Conservation (phyloP, 2,797 vertebrate species). For the Amphiprion clarkii region DNA sequence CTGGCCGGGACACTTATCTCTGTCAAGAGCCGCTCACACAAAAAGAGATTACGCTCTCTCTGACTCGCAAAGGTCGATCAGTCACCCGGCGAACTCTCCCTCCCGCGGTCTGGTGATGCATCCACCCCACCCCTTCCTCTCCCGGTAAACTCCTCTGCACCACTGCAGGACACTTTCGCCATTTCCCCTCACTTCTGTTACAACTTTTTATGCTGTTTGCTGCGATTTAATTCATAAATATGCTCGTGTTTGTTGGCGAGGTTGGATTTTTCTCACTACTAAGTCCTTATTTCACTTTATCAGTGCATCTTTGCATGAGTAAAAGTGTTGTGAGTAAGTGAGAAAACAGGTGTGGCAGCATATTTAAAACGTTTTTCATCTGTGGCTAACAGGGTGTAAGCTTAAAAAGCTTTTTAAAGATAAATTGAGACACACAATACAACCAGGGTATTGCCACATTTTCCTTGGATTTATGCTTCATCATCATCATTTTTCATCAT, state of each 20-base stretch:
- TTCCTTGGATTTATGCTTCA: background rate
- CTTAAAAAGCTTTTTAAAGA: too few relatives aligned
- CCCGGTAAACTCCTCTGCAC: background rate
- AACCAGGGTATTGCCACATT: background rate
- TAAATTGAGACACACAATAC: too few relatives aligned
- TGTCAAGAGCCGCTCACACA: slow-evolving; percentile 47
- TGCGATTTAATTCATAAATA: background rate
- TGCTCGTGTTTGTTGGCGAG: background rate
- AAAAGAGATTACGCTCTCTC: slow-evolving; percentile 48
- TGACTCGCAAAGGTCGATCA: slow-evolving; percentile 57
- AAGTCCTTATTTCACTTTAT: too few relatives aligned
- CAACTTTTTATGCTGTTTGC: background rate
- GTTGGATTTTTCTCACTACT: background rate
- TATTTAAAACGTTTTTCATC: too few relatives aligned
- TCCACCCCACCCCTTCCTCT: slow-evolving; percentile 11
- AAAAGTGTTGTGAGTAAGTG: too few relatives aligned
- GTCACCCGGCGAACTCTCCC: slow-evolving; percentile 30
- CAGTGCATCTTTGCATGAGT: too few relatives aligned
- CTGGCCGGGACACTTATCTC: slow-evolving; percentile 56
- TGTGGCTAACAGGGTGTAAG: too few relatives aligned
- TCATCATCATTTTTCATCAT: background rate
- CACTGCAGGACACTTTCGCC: background rate
- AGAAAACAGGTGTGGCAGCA: too few relatives aligned
- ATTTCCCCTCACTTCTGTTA: background rate
- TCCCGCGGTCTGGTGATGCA: slow-evolving; percentile 1